Evolutionary conservation across 1,140 invertebrate genomes (phyloP).

Genomic region (Microplitis demolitor): DNA sequence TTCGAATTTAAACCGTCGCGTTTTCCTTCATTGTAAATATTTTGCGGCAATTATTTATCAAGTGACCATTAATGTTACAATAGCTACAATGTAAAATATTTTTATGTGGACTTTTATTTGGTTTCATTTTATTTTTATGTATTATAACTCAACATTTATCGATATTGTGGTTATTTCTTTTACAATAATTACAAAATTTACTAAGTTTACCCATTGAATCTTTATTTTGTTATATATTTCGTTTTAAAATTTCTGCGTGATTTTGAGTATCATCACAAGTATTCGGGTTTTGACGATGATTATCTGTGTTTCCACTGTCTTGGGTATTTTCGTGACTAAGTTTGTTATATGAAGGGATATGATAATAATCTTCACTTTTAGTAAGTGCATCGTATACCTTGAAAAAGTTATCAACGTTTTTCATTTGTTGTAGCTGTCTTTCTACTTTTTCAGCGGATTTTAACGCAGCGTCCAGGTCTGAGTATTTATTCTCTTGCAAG

Average conservation of each 20-base stretch:
- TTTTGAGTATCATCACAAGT: neutral
- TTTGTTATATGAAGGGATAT: no score
- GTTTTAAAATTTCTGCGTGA: neutral
- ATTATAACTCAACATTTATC: neutral
- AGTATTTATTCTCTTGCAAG: neutral
- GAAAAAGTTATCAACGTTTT: neutral
- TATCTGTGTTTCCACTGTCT: no score
- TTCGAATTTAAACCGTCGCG: no score
- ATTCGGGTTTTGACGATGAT: no score
- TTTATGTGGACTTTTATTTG: neutral
- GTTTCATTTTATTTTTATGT: neutral
- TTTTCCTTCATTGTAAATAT: neutral
- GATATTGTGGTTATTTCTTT: neutral
- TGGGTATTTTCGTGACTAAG: no score
- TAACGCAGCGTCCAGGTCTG: neutral
- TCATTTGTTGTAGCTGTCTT: neutral
- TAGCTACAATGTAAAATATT: neutral
- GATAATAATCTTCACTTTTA: no score
- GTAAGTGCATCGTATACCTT: no score
- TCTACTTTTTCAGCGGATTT: neutral
- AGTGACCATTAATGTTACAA: neutral
- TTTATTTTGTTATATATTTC: neutral
- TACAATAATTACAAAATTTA: constrained; percentile 10
- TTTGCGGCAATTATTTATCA: neutral
- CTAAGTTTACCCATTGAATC: no score